Percentiles rank a stretch among this genome's conserved stretches.
phyloP scores from a whole-genome alignment of 1,140 invertebrate genomes.

The Heliconius hewitsoni region DNA sequence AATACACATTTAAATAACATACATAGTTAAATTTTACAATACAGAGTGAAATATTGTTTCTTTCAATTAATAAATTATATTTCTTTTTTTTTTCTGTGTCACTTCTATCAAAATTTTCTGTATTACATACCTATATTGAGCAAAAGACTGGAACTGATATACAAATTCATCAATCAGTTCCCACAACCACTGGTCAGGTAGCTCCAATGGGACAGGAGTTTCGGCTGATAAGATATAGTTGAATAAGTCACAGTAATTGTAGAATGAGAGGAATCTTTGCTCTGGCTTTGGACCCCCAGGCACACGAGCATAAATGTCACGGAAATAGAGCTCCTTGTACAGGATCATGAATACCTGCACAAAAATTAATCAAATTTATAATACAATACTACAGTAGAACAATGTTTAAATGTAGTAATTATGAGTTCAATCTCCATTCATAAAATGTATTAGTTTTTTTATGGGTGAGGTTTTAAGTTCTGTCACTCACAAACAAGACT shows the following conservation, averaged over 20 bases:
- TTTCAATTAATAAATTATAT: too few species aligned
- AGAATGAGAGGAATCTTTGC: slow-evolving; percentile 97
- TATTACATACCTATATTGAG: slow-evolving; percentile 87
- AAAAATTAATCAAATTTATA: neutral
- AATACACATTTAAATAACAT: too few species aligned
- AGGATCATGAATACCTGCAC: slow-evolving; percentile 92
- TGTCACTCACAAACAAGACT: too few species aligned
- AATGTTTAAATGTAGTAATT: too few species aligned
- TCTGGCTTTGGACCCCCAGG: slow-evolving; percentile 93
- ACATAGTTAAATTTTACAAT: too few species aligned
- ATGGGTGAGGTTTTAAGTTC: too few species aligned
- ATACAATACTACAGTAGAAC: too few species aligned
- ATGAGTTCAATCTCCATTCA: too few species aligned
- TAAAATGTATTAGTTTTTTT: too few species aligned
- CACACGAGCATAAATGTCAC: slow-evolving; percentile 96
- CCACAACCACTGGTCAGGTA: slow-evolving; percentile 99
- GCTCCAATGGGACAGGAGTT: slow-evolving; percentile 93
- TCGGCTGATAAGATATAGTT: slow-evolving; percentile 96
- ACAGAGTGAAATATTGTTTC: too few species aligned
- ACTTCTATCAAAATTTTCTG: too few species aligned
- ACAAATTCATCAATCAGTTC: slow-evolving; percentile 99
- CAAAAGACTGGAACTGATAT: slow-evolving; percentile 98
- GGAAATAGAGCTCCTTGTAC: slow-evolving; percentile 98
- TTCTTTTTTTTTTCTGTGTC: too few species aligned
- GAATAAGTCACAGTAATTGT: slow-evolving; percentile 99